Conservation (phyloP, 2,888 invertebrate species). For the Bugula neritina region DNA sequence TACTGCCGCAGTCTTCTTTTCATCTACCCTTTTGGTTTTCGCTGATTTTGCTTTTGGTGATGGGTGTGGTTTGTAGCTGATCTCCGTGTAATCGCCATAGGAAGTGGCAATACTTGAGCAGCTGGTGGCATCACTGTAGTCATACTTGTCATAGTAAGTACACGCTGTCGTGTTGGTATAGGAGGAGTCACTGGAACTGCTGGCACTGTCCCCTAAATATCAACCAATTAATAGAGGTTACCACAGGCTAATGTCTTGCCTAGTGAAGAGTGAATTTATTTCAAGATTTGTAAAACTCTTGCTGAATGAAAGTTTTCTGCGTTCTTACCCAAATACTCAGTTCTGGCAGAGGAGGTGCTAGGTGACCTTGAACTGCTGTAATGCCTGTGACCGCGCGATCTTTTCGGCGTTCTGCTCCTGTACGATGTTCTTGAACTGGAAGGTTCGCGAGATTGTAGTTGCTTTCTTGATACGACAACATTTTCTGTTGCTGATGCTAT, state of each 20-base stretch:
- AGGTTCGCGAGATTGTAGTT: too few species aligned
- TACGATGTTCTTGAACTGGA: background rate
- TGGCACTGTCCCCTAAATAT: too few species aligned
- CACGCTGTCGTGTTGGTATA: background rate
- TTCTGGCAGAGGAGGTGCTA: background rate
- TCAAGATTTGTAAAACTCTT: too few species aligned
- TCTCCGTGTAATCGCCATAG: background rate
- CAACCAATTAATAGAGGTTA: too few species aligned
- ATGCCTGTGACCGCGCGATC: background rate
- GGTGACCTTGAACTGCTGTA: slow-evolving; percentile 12
- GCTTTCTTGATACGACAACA: too few species aligned
- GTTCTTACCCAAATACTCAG: slow-evolving; percentile 11
- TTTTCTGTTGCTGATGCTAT: too few species aligned
- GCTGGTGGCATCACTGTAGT: slow-evolving; percentile 13
- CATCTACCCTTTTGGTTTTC: background rate
- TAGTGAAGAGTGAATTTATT: too few species aligned
- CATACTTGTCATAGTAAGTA: slow-evolving; percentile 11
- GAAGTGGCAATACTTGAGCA: slow-evolving; percentile 19
- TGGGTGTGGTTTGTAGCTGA: background rate
- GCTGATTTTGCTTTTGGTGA: background rate
- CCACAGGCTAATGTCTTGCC: too few species aligned
- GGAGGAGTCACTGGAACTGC: background rate
- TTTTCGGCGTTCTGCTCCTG: background rate
- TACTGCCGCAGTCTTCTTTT: background rate
- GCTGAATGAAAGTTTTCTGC: too few species aligned